Base-by-base conservation (phyloP, 2,888 invertebrate species). In the Microchrysa polita region DNA sequence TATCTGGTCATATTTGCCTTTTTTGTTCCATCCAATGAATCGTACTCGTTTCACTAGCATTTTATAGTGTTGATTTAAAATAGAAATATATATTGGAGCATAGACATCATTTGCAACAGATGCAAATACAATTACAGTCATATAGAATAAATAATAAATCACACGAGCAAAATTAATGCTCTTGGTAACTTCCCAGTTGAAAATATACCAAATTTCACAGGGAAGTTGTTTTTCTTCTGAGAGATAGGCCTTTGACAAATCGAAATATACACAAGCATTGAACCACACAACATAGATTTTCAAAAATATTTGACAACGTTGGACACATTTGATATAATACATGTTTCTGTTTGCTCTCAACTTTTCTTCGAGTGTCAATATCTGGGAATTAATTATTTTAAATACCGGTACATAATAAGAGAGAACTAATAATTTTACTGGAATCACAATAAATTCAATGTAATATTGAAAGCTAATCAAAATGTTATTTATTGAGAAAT, bases 211-310 rank as follows among this genome's bases (percentile, higher is more conserved):
- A 16, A 22, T 2, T 10, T 57, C 57, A 20, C 16, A 22, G 20
- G 18, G 12, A 5, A 57, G 18, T 1, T 57, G 16, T 20, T 12
- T n/a, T 7, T 57, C 57, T 20, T 12, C 20, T 0, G 57, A n/a
- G 5, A 57, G 2, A 5, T 18, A 9, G 4, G 20, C 57, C n/a
- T 12, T 22, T 12, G 16, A n/a, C 2, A 48, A 48, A 5, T 48
- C 2, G 14, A 48, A 48, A 2, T 7, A 12, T 5, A 2, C 48
- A 4, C 2, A 4, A 5, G 2, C 12, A 48, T 10, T 48, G 48
- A 48, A 48, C 48, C 14, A 48, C 16, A n/a, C 48, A 48, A 48
- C 12, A n/a, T 48, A 48, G 48, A 48, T 48, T n/a, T n/a, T 48
- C 14, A 34, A 7, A 34, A 34, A 34, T 7, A 34, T 5, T 34